Percentiles rank a stretch among this genome's conserved stretches.
Evolutionary conservation across 2,888 invertebrate species (phyloP).

Genomic region (Tiliacea aurago): DNA sequence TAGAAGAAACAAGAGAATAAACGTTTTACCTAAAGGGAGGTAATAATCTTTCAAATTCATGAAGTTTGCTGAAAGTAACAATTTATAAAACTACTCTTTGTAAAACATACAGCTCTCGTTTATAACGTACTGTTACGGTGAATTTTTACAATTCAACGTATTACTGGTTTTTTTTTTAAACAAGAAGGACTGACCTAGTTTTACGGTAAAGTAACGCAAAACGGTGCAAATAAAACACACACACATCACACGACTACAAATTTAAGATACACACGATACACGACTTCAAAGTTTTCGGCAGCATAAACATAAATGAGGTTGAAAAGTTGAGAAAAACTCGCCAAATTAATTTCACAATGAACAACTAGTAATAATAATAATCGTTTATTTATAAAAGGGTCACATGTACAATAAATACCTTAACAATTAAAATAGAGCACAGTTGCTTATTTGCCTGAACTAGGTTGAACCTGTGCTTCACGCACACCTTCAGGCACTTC

Average conservation of each 20-base stretch:
- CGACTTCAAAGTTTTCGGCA: not conserved
- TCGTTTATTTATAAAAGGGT: too few species aligned
- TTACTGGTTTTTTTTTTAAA: not conserved
- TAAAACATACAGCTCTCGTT: not conserved
- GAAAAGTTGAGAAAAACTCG: not conserved
- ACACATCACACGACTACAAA: too few species aligned
- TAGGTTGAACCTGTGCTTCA: too few species aligned
- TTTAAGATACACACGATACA: not conserved
- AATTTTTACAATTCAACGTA: not conserved
- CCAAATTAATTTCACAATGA: not conserved
- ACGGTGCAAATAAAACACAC: not conserved
- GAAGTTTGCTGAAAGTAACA: slow-evolving; percentile 6
- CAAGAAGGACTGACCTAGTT: not conserved
- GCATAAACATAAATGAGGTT: not conserved
- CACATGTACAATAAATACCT: too few species aligned
- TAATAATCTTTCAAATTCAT: slow-evolving; percentile 10
- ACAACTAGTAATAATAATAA: too few species aligned
- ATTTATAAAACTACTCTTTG: not conserved
- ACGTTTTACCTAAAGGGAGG: slow-evolving; percentile 11
- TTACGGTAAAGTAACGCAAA: too few species aligned
- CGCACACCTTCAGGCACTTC: too few species aligned
- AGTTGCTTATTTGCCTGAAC: too few species aligned
- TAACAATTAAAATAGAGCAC: too few species aligned
- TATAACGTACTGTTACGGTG: not conserved
- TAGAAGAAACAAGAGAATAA: slow-evolving; percentile 8